Evolutionary conservation across 2,888 invertebrate genomes (phyloP).

Genomic region (Eremobia ochroleuca): DNA sequence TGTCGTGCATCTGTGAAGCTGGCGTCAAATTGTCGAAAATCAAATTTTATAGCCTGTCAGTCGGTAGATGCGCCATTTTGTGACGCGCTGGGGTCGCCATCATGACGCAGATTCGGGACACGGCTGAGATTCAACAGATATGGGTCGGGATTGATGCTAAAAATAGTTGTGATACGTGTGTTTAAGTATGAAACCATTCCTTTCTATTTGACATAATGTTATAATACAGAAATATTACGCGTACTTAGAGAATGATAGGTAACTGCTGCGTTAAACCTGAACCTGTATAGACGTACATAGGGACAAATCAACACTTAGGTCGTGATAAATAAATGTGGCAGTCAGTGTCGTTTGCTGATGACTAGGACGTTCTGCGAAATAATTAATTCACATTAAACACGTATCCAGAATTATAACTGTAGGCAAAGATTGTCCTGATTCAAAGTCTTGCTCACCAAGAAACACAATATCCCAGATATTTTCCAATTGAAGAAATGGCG

Average conservation of each 20-base stretch:
- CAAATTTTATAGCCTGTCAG: slow-evolving; percentile 80
- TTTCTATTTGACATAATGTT: background rate
- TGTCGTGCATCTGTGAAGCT: slow-evolving; percentile 52
- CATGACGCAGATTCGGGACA: slow-evolving; percentile 59
- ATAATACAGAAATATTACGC: background rate
- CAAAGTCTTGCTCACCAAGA: slow-evolving; percentile 13
- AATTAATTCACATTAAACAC: background rate
- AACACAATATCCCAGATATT: slow-evolving; percentile 42
- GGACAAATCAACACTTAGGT: background rate
- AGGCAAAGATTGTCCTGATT: background rate
- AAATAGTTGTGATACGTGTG: slow-evolving; percentile 49
- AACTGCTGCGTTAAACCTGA: background rate
- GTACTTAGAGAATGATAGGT: background rate
- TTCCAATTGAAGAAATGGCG: slow-evolving; percentile 46
- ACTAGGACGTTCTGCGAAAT: background rate
- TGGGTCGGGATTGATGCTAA: slow-evolving; percentile 50
- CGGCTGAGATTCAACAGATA: slow-evolving; percentile 65
- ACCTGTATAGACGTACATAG: background rate
- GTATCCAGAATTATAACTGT: background rate
- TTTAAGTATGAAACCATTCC: slow-evolving; percentile 23
- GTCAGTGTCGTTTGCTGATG: background rate
- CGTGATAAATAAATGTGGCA: background rate
- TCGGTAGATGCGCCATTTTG: slow-evolving; percentile 75
- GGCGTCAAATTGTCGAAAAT: slow-evolving; percentile 74
- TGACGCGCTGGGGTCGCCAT: slow-evolving; percentile 57